These are phyloP conservation scores for Polypedilum pembai DNA, from an alignment of 1,140 invertebrate species.

Conservation along the genomic window DNA sequence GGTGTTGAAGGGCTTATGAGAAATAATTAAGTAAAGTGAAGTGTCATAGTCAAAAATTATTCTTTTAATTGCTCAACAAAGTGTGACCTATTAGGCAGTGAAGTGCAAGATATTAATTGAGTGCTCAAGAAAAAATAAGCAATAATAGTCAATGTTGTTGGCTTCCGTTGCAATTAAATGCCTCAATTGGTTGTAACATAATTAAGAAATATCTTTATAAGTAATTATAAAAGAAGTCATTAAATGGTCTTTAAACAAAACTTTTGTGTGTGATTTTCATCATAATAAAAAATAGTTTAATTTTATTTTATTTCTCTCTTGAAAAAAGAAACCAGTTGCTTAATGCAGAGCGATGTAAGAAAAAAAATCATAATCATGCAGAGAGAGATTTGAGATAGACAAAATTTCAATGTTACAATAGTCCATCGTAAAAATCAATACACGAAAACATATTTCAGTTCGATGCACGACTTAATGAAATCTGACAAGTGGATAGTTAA, in stretches of 20 bases:
- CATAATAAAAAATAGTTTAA: no score
- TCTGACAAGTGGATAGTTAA: background rate
- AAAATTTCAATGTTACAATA: background rate
- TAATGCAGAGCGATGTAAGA: background rate
- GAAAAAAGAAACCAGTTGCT: background rate
- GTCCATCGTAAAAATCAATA: background rate
- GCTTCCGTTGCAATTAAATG: slow-evolving; percentile 11
- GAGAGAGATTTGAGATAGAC: background rate
- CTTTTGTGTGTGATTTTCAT: no score
- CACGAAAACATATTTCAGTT: background rate
- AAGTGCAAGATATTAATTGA: background rate
- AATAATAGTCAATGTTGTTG: background rate
- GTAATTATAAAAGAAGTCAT: background rate
- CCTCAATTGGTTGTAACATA: background rate
- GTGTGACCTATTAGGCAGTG: background rate
- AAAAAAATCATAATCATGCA: background rate
- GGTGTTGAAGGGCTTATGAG: background rate
- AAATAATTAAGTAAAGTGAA: background rate
- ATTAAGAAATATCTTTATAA: background rate
- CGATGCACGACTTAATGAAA: slow-evolving; percentile 6
- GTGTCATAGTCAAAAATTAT: background rate
- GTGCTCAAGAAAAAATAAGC: background rate
- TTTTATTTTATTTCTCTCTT: no score
- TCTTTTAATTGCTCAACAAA: background rate
- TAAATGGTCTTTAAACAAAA: background rate